Evolutionary conservation across 2,797 vertebrate genomes (phyloP).

Genomic region (Notolabrus celidotus): DNA sequence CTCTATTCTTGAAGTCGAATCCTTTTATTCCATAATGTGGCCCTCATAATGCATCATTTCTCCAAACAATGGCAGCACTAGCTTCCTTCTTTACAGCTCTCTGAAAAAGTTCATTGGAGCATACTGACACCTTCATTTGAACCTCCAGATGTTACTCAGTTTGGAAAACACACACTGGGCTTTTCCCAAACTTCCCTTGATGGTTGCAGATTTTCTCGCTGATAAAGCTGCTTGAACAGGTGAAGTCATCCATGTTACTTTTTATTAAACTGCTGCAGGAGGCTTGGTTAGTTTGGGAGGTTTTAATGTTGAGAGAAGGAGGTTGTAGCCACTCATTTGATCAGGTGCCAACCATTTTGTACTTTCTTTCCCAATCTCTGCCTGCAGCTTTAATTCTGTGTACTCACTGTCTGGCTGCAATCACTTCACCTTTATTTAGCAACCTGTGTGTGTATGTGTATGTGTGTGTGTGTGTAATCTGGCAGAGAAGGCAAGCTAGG

Average conservation of each 20-base stretch:
- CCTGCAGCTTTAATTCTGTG: constrained; percentile 17
- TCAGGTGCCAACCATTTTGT: too few relatives aligned
- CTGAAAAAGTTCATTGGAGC: too few relatives aligned
- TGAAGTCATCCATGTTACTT: not conserved
- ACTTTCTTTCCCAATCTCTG: not conserved
- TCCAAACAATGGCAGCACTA: too few relatives aligned
- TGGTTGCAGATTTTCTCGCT: not conserved
- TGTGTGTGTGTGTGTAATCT: not conserved
- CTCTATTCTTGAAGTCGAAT: too few relatives aligned
- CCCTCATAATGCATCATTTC: too few relatives aligned
- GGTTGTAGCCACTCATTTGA: not conserved
- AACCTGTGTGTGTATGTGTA: not conserved
- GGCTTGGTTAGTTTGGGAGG: not conserved
- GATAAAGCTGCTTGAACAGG: not conserved
- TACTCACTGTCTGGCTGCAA: constrained; percentile 12
- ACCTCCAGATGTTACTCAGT: not conserved
- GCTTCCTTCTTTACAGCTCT: too few relatives aligned
- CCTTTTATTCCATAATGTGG: too few relatives aligned
- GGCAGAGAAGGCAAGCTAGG: constrained; percentile 59
- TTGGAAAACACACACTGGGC: not conserved
- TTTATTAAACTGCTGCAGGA: not conserved
- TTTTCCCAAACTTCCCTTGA: not conserved
- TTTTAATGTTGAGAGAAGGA: not conserved
- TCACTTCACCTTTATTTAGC: constrained; percentile 59
- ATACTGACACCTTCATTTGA: not conserved